Base-by-base conservation (phyloP, 37 sponge, comb jelly and placozoan genomes). In the Oscarella lobularis region DNA sequence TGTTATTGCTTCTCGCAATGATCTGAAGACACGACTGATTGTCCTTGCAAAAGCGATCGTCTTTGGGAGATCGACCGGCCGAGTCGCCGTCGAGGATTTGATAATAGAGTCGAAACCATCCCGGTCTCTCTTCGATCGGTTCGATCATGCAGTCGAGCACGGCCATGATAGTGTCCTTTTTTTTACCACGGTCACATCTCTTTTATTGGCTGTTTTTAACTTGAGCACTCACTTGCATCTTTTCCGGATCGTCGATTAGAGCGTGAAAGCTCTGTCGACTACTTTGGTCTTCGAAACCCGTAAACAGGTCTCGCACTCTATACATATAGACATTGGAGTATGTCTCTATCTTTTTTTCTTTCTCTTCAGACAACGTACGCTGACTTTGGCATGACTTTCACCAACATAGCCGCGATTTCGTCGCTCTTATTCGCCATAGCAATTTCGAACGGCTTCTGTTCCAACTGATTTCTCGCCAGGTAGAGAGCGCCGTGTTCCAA, bases 141-240 rank as follows among this genome's bases (percentile, higher is more conserved):
- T 83, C 84, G 70, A 80, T 87, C 88, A 87, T 87, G 35, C 75
- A 40, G 76, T 87, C 88, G 37, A 87, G 71, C 14, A 83, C 80
- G 20, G 78, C 74, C 74, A 77, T 66, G 3, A 84, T 70, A 3
- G 81, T 83, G 1, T 65, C 78, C 81, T 83, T 73, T 29, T 73
- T 36, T 36, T 29, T 35, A 37, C 71, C 29, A 30, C 31, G 33
- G 60, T 9, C 60, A 20, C 60, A 27, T 48, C 9, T 27, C 20
- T 27, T 9, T 48, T 20, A 48, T 48, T 20, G 20, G 60, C 14
- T 27, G 14, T 27, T 27, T 20, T 48, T 9, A 48, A 20, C 60
- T 48, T 48, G 60, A 48, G 9, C 20, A 48, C 9, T n/a, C n/a
- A n/a, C n/a, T n/a, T n/a, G n/a, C n/a, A n/a, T n/a, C n/a, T n/a